phyloP scores from a whole-genome alignment of 2,113 vertebrate species.

The Pterophyllum scalare region DNA sequence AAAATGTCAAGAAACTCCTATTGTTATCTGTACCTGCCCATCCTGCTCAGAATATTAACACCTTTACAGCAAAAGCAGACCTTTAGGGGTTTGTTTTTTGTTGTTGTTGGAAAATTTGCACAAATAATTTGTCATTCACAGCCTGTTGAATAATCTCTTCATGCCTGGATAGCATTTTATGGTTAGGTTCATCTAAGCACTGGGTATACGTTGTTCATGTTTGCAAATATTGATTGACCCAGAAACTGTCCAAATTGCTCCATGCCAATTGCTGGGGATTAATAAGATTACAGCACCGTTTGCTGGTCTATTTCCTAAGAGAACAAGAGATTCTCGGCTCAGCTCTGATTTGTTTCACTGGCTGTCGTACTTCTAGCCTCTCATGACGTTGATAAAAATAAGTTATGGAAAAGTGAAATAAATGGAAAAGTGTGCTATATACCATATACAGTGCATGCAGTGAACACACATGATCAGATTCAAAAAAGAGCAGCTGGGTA shows the following conservation, averaged over 20 bases:
- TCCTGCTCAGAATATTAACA: too few relatives aligned
- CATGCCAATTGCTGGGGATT: background rate
- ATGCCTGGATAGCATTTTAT: background rate
- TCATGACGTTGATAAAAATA: conserved; percentile 26
- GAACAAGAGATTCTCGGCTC: background rate
- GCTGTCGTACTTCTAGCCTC: background rate
- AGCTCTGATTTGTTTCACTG: background rate
- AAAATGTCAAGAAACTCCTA: too few relatives aligned
- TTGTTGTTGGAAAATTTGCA: background rate
- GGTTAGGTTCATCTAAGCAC: background rate
- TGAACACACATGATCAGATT: background rate
- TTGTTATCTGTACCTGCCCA: too few relatives aligned
- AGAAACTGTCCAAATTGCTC: conserved; percentile 17
- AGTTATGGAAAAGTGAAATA: background rate
- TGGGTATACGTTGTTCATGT: conserved; percentile 34
- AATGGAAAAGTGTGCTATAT: background rate
- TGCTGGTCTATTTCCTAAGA: background rate
- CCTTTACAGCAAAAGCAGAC: too few relatives aligned
- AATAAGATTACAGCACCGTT: background rate
- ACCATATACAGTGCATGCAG: background rate
- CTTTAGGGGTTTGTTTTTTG: too few relatives aligned
- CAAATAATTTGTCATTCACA: background rate
- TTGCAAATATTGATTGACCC: conserved; percentile 60
- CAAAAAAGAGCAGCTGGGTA: background rate
- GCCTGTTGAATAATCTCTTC: background rate